These are phyloP conservation scores for Epizoanthus rinbou DNA, from an alignment of 92 coral and sea anemone species.

Conservation along the genomic window DNA sequence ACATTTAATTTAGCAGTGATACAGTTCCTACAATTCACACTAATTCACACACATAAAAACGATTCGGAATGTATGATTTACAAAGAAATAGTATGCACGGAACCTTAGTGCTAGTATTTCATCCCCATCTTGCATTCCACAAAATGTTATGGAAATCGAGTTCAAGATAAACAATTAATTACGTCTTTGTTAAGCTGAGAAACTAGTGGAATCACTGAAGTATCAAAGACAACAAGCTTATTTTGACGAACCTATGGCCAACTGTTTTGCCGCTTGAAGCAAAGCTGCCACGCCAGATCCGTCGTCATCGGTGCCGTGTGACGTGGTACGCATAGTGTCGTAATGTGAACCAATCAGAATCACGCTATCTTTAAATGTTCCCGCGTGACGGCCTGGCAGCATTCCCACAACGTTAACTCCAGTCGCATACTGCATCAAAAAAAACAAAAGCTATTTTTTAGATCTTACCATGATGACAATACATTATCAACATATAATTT, in stretches of 20 bases:
- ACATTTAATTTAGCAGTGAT: too few species aligned
- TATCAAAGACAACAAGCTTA: too few species aligned
- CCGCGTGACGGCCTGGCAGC: slow-evolving; percentile 60
- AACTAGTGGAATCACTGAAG: too few species aligned
- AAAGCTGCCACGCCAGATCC: slow-evolving; percentile 90
- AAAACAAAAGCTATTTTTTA: neutral
- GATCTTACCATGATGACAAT: neutral
- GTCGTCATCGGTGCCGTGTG: slow-evolving; percentile 79
- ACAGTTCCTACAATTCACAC: too few species aligned
- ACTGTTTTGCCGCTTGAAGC: slow-evolving; percentile 76
- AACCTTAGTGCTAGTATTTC: too few species aligned
- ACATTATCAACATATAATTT: neutral
- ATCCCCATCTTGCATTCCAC: too few species aligned
- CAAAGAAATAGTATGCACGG: too few species aligned
- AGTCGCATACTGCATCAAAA: slow-evolving; percentile 40
- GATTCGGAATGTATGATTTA: too few species aligned
- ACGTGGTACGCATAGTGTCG: slow-evolving; percentile 75
- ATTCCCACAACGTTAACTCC: slow-evolving; percentile 76
- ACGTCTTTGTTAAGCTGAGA: too few species aligned
- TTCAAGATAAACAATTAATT: too few species aligned
- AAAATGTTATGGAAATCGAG: too few species aligned
- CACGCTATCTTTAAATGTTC: slow-evolving; percentile 68
- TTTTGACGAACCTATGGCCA: slow-evolving; percentile 51
- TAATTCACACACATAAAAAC: too few species aligned
- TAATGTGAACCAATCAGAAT: slow-evolving; percentile 90